Percentiles rank a stretch among this genome's conserved stretches.
phyloP scores from a whole-genome alignment of 1,140 invertebrate species.

The Druon quercuslanigerum region DNA sequence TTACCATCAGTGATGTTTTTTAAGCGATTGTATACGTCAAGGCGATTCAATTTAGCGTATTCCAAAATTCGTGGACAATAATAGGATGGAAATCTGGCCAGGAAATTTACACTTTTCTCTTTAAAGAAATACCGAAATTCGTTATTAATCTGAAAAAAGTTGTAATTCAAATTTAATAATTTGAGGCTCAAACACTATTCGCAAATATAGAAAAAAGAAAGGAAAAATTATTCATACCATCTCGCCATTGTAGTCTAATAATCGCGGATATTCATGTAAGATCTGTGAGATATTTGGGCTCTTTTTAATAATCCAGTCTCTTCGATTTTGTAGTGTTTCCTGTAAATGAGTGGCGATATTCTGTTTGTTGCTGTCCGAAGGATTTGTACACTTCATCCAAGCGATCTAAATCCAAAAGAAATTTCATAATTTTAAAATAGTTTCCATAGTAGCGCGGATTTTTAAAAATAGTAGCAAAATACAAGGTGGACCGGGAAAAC shows the following conservation, averaged over 20 bases:
- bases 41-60: constrained; percentile 1
- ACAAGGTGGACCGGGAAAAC: too few relatives aligned
- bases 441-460: too few relatives aligned
- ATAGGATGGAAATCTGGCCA: neutral
- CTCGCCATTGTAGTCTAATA: constrained; percentile 30
- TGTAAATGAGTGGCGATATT: neutral
- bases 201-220: neutral
- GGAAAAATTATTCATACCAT: constrained; percentile 20
- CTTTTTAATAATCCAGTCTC: constrained; percentile 26
- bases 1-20: too few relatives aligned
- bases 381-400: constrained; percentile 20
- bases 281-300: constrained; percentile 6
- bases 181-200: neutral
- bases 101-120: too few relatives aligned
- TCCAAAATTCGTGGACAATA: constrained; percentile 29
- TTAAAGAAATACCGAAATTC: too few relatives aligned
- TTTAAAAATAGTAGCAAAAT: neutral
- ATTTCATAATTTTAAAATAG: neutral
- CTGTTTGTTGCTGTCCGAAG: neutral
- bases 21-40: too few relatives aligned
- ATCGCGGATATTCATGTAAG: constrained; percentile 21
- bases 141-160: too few relatives aligned
- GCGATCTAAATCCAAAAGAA: neutral
- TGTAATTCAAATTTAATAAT: too few relatives aligned
- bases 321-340: neutral